Evolutionary conservation across 2,797 vertebrate species (phyloP).

Genomic region (Paramormyrops hopkinsi): DNA sequence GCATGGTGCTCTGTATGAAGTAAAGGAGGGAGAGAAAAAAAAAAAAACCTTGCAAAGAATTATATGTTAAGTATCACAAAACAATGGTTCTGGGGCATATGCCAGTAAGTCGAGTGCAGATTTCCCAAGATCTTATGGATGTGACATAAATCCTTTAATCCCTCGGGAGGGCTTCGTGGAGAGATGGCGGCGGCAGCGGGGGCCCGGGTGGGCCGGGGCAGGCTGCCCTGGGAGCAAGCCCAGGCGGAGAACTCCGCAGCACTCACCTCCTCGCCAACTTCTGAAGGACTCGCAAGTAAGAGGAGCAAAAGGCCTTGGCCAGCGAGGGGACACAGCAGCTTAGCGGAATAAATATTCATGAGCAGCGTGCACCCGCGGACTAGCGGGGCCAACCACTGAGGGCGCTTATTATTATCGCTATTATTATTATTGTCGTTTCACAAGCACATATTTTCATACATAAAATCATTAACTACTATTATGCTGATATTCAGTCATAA

Average conservation of each 20-base stretch:
- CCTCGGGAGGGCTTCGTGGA: conserved; percentile 22
- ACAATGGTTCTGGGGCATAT: conserved; percentile 39
- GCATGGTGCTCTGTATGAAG: background rate
- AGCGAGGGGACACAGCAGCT: conserved; percentile 51
- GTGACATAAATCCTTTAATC: conserved; percentile 54
- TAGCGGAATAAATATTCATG: conserved; percentile 66
- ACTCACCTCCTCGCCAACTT: conserved; percentile 34
- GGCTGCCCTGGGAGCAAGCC: background rate
- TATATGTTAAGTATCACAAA: conserved; percentile 40
- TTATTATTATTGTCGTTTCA: background rate
- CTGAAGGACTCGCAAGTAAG: conserved; percentile 49
- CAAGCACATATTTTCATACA: background rate
- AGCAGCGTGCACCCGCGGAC: conserved; percentile 51
- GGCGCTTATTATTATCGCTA: background rate
- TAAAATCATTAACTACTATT: background rate
- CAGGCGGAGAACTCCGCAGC: conserved; percentile 13
- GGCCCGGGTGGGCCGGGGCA: background rate
- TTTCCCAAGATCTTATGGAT: conserved; percentile 42
- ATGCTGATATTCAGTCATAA: background rate
- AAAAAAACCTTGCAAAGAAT: conserved; percentile 24
- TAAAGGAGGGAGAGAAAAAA: conserved; percentile 24
- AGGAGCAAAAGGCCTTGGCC: conserved; percentile 51
- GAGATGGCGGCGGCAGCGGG: background rate
- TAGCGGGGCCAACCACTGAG: conserved; percentile 40
- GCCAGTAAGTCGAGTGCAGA: conserved; percentile 33